phyloP scores from a whole-genome alignment of 2,888 invertebrate species.

The Ametastegia equiseti region DNA sequence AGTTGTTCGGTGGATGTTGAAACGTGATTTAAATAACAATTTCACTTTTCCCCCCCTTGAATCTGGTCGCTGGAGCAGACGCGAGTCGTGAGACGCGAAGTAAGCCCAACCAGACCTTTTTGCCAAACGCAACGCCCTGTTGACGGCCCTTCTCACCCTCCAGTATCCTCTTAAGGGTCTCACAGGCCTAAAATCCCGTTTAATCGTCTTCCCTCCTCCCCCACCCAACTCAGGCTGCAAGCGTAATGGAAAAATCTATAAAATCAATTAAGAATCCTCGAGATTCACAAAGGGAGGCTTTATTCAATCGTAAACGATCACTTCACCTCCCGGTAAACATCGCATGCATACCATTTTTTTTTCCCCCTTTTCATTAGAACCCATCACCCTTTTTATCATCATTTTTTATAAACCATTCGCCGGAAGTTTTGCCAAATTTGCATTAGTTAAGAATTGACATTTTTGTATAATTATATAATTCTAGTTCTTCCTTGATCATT shows the following conservation, averaged over 20 bases:
- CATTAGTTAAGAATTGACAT: no score
- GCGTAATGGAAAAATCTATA: constrained; percentile 41
- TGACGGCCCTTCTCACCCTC: neutral
- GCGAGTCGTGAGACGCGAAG: neutral
- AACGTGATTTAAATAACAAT: constrained; percentile 40
- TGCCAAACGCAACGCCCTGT: neutral
- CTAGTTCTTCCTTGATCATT: no score
- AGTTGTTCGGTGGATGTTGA: constrained; percentile 27
- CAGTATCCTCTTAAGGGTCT: neutral
- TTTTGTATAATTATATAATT: no score
- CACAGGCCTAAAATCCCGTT: constrained; percentile 27
- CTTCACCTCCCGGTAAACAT: neutral
- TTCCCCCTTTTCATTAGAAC: no score
- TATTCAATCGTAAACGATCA: constrained; percentile 24
- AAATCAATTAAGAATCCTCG: constrained; percentile 37
- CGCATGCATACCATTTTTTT: no score
- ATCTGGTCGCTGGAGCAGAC: neutral
- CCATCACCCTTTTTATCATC: no score
- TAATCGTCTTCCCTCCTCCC: constrained; percentile 20
- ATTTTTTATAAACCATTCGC: no score
- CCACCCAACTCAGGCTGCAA: neutral
- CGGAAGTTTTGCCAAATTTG: no score
- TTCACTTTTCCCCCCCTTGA: neutral
- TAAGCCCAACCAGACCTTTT: neutral
- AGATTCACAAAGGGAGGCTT: neutral